Evolutionary conservation across 2,888 invertebrate species (phyloP), one percentile per base, ranked within the genome.

Genomic region (Entomobrya multifasciata): DNA sequence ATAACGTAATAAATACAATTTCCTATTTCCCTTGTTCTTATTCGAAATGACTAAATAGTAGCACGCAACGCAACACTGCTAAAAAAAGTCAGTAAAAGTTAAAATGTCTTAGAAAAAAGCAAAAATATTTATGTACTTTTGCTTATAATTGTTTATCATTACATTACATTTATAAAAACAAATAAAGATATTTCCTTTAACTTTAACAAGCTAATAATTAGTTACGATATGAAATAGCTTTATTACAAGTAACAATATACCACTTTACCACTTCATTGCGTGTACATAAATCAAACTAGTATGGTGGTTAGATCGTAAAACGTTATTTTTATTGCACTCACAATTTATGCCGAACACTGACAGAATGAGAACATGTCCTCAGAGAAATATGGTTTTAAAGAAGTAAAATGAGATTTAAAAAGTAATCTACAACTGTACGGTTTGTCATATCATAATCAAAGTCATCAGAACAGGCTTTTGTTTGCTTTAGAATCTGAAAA

Each of bases 301-400:
- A n/a, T n/a, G 65, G 65, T 65, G n/a, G 36, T 36, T n/a, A 3
- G 27, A 27, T 60, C 13, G 36, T 65, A 36, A 65, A 65, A n/a
- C 36, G 30, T 17, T 27, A 27, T 27, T 60, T 27, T 27, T 30
- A 17, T 36, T 65, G 36, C 36, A 36, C 36, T n/a, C n/a, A n/a
- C n/a, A 65, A 65, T 36, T 65, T 30, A 65, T 30, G 65, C 65
- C 36, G 65, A 65, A n/a, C 65, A 65, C 36, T 65, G 65, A 65
- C 65, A 65, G 65, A 65, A 65, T 65, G 65, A 36, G 65, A 65
- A 36, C 65, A 36, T 65, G 65, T 36, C 36, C 36, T 36, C 65
- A 65, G 36, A 10, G 65, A 65, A 36, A n/a, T 65, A 65, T 17
- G 1, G 17, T 36, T 65, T 65, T 36, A 65, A 17, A 36, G 36